A percentile compares a stretch with the other conserved stretches of the same genome.
These are phyloP conservation scores for Malacoraja senta DNA, from an alignment of 2,797 vertebrate genomes.

Conservation along the genomic window DNA sequence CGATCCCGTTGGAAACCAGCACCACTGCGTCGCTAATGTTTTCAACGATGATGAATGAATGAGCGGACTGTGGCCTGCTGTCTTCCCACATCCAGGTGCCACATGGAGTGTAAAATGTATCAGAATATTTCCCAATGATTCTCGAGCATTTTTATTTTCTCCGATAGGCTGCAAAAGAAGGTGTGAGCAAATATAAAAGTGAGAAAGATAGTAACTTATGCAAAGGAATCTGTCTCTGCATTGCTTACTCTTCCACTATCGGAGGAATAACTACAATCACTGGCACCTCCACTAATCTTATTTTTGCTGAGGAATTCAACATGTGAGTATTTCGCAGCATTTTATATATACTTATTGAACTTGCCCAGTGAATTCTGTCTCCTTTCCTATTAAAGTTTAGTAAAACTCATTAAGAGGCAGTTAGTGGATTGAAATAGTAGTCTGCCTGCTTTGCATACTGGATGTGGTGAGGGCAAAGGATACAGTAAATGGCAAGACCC, in stretches of 20 bases:
- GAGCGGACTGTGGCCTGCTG: no score
- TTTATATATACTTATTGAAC: neutral
- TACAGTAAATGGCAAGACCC: neutral
- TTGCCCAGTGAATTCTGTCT: neutral
- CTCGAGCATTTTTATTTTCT: neutral
- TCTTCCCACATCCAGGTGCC: neutral
- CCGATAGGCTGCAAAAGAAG: conserved; percentile 42
- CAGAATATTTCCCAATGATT: neutral
- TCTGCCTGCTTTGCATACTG: neutral
- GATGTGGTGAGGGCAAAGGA: neutral
- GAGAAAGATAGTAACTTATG: conserved; percentile 67
- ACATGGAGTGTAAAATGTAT: neutral
- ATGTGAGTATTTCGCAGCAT: conserved; percentile 59
- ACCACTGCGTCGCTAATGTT: no score
- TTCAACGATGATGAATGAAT: no score
- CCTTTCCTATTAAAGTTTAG: neutral
- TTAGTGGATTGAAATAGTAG: neutral
- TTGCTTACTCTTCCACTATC: conserved; percentile 82
- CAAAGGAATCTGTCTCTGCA: conserved; percentile 76
- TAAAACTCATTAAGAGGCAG: neutral
- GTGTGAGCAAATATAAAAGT: conserved; percentile 51
- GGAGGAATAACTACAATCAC: conserved; percentile 81
- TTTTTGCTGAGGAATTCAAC: conserved; percentile 79
- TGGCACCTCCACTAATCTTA: conserved; percentile 85
- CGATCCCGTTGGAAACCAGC: no score